Conservation (phyloP, 2,797 vertebrate species). For the Bucorvus abyssinicus region DNA sequence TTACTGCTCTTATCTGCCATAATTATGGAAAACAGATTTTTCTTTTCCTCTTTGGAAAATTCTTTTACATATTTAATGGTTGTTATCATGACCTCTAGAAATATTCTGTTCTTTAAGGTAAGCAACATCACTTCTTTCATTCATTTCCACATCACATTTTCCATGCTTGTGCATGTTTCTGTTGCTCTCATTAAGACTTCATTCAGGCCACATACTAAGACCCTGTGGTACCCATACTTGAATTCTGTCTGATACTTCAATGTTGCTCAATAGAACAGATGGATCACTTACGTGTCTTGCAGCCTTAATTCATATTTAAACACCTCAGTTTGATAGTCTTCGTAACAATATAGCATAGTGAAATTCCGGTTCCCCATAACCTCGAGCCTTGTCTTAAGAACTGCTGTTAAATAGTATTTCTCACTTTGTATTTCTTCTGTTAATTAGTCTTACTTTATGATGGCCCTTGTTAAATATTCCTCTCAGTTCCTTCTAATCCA, state of each 20-base stretch:
- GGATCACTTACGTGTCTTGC: background rate
- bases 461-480: background rate
- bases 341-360: background rate
- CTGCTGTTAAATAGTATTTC: background rate
- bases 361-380: background rate
- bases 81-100: background rate
- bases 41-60: background rate
- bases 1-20: background rate
- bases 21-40: background rate
- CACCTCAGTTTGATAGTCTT: background rate
- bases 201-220: background rate
- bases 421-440: background rate
- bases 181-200: background rate
- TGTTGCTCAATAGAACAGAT: background rate
- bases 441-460: background rate
- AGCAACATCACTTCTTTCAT: background rate
- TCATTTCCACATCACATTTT: background rate
- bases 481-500: background rate
- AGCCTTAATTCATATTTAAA: background rate
- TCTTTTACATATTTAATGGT: background rate
- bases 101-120: background rate
- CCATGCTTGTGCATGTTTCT: background rate
- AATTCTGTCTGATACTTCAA: background rate
- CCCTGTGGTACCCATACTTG: background rate
- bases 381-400: background rate